Base-by-base conservation (phyloP, 2,113 vertebrate species). In the Probosciger aterrimus region DNA sequence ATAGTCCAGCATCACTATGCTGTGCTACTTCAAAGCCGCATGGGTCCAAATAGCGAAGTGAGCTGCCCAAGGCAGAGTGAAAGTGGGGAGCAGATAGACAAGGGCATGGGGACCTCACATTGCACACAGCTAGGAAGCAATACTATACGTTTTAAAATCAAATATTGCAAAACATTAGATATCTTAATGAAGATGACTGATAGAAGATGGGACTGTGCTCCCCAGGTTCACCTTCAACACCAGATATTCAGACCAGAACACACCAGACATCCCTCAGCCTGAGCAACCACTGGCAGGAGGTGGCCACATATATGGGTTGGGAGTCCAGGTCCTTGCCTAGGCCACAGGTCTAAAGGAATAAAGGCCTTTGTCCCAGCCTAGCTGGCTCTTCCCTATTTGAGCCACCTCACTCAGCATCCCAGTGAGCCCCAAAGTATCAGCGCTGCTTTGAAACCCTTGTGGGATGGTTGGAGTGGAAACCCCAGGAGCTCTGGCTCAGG, bases 361-460 rank as follows among this genome's bases (percentile, higher is more conserved):
- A 33, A 63, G n/a, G 10, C 3, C 28, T 75, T 35, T 43, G 18
- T 24, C 33, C 33, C 35, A 83, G 46, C 2, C 23, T 47, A 37
- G n/a, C 5, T 57, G 22, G 24, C 46, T 78, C 31, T 59, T 18
- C 20, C 60, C 31, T 59, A 2, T 27, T 8, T 30, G 10, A 71
- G 57, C 39, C 68, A 44, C 52, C 28, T 64, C 60, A 20, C 14
- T 31, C 69, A 87, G 70, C 31, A 73, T 44, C 6, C 14, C 47
- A 37, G 3, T 2, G 39, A 55, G 63, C 68, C 7, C 33, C 16
- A 55, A 52, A 94, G 46, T 39, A 74, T 19, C 47, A 68, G 65
- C 74, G n/a, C 4, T 0, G 0, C 44, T 65, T 53, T 1, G 0
- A 18, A 74, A 14, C 43, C 43, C 18, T 25, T 7, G 35, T 2